Evolutionary conservation across 1,140 invertebrate species (phyloP), one percentile per base, ranked within the genome.

Genomic region (Trichoplusia ni): DNA sequence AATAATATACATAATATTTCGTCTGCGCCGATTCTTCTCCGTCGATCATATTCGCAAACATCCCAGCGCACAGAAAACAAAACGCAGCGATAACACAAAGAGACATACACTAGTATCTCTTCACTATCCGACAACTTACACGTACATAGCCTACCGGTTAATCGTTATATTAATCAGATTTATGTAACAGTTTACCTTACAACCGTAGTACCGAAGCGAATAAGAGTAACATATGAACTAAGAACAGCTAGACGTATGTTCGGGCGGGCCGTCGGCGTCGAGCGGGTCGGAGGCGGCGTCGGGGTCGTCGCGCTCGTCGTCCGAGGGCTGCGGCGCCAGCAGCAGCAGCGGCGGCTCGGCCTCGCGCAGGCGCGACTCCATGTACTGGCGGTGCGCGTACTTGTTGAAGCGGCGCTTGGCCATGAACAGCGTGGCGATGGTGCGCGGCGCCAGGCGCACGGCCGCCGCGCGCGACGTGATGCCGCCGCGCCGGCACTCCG

Each of bases 401-500:
- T 89, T 90, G 86, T 90, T 90, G 86, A 90, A 90, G 64, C 85
- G 84, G 1, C 86, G 82, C 79, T 90, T 90, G 64, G 87, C 87
- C 87, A 88, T 90, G 84, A 88, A 89, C 21, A 88, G 81, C 69
- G 87, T 89, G 74, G 87, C 85, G 79, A 88, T 88, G 64, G 87
- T 88, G 51, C 87, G 80, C 69, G 85, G 85, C 76, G 87, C 85
- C 4, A 86, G 74, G 29, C 87, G 82, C 38, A 84, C 87, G 77
- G 87, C 85, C 49, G 87, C 85, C 21, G 87, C 83, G 66, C 87
- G 85, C 64, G 85, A 88, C 68, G 87, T 86, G 77, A 88, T 87
- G 31, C 87, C 87, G 62, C 84, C 84, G 74, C 89, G 84, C 54
- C 85, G 81, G 67, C 90, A 91, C 59, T 86, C 85, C 31, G 68